phyloP scores from a whole-genome alignment of 2,113 vertebrate species.

The Patagioenas fasciata region DNA sequence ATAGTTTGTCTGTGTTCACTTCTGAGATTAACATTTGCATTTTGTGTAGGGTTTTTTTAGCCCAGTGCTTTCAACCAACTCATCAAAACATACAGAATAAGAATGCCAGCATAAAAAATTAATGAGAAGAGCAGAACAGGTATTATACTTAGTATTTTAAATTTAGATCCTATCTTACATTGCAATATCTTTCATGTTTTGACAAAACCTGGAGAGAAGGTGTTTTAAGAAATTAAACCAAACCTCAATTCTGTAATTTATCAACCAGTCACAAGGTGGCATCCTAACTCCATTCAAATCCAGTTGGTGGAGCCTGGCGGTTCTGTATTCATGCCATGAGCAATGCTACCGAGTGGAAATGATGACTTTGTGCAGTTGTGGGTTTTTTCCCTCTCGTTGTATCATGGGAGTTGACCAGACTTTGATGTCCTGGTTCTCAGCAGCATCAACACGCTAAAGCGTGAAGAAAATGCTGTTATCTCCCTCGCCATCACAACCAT shows the following conservation, averaged over 20 bases:
- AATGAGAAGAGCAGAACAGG: neutral
- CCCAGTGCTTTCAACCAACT: neutral
- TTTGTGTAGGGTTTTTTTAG: neutral
- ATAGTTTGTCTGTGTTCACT: neutral
- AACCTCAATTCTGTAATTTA: neutral
- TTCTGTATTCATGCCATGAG: accelerated
- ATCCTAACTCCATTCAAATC: neutral
- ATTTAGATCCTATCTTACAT: accelerated
- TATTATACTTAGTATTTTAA: neutral
- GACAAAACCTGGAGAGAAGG: neutral
- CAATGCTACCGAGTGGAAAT: neutral
- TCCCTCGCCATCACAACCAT: neutral
- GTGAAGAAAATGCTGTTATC: neutral
- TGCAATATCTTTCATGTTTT: neutral
- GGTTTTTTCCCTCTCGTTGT: accelerated
- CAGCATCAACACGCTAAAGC: accelerated
- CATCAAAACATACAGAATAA: neutral
- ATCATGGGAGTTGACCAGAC: neutral
- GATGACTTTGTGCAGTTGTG: neutral
- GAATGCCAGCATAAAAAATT: neutral
- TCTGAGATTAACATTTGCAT: accelerated
- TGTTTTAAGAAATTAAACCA: accelerated
- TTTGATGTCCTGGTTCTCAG: neutral
- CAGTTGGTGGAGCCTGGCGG: accelerated
- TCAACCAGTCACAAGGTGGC: constrained; percentile 43